Base-by-base conservation (phyloP, 2,797 vertebrate genomes). In the Mastacembelus armatus region DNA sequence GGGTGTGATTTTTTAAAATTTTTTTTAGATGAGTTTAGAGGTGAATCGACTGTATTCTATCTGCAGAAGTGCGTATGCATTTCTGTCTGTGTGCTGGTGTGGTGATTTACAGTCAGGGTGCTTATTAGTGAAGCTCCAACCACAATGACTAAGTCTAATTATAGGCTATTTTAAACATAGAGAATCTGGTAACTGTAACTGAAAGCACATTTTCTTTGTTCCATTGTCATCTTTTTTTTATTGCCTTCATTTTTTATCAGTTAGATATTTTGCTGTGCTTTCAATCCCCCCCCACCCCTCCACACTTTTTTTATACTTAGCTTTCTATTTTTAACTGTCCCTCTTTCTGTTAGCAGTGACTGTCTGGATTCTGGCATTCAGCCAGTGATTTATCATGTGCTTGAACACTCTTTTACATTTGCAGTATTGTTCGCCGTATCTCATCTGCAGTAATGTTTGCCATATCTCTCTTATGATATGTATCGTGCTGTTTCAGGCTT, bases 11-110 rank as follows among this genome's bases (percentile, higher is more conserved):
- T n/a, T n/a, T n/a, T n/a, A n/a, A n/a, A n/a, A n/a, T n/a, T n/a
- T 59, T 66, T 64, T 67, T n/a, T 12, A 55, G 51, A 76, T 58
- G 45, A 40, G 42, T 68, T 61, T 35, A 39, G 60, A 47, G 16
- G 56, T 78, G 72, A 79, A 61, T 76, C 47, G 62, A n/a, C n/a
- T 68, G 15, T 7, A 15, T 16, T 8, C 22, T 74, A 36, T 64
- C 39, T 26, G n/a, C 16, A n/a, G 27, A 71, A 71, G 57, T 61
- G 32, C 57, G 5, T 14, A n/a, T 38, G 19, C 10, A 48, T 3
- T 16, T 49, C 35, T 9, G 35, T 8, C 21, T 43, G 24, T 54
- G 35, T 29, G 18, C 19, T 19, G 18, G 16, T 36, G 14, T 56
- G 10, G 12, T 47, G 26, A 62, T 40, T 39, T 33, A 3, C 38